Base-by-base conservation (phyloP, 2,888 invertebrate species). In the Erebia epiphron region DNA sequence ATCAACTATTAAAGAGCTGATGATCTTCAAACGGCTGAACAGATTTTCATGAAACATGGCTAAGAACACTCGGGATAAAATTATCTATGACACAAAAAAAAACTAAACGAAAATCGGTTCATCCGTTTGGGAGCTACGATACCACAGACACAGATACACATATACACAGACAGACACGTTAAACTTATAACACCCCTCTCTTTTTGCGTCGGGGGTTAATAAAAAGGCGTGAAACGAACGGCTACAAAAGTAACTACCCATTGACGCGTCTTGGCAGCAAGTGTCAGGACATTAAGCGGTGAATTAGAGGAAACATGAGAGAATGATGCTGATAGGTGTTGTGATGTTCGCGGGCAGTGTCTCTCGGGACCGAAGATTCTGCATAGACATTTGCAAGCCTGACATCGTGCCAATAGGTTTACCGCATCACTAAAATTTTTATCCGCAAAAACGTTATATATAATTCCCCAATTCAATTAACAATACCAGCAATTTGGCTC, bases 311-410 rank as follows among this genome's bases (percentile, higher is more conserved):
- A 79, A 82, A 81, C 79, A 79, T 79, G 77, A 76, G 71, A 79
- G 79, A 83, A 83, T 86, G 71, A 75, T 83, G 84, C 81, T 84
- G 85, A 86, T 85, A 82, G 77, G 77, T 77, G 80, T 83, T 84
- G 73, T 77, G 73, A 74, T 77, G 74, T 76, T 75, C 71, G 68
- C 66, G 73, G 74, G 70, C 73, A 70, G 72, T 70, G 65, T 68
- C 75, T 73, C 67, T 70, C 65, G 73, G 72, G 73, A 82, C 79
- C 79, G 80, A 49, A 83, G 79, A 83, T 79, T 78, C 75, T 77
- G 79, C 82, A 81, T 85, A 83, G 84, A 86, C 86, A 85, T 86
- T 83, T 82, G 82, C 76, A 80, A 72, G 73, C 65, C 73, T 76
- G 76, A 75, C 75, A 21, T 21, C 49, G n/a, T 70, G 75, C 77